Base-by-base conservation (phyloP, 1,140 invertebrate genomes). In the Harpegnathos saltator region DNA sequence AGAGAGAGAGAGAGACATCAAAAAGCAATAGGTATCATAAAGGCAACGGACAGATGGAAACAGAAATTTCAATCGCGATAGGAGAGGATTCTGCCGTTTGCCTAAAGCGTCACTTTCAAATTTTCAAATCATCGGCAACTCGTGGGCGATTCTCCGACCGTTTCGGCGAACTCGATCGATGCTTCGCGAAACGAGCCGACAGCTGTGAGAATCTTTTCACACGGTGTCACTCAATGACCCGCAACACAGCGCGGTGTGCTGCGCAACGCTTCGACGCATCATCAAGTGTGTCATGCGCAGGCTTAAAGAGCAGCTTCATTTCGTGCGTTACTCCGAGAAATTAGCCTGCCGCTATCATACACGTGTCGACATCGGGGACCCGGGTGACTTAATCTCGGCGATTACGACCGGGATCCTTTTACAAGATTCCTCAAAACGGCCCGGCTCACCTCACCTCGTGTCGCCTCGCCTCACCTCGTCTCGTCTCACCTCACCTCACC, bases 351-450 rank as follows among this genome's bases (percentile, higher is more conserved):
- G 15, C 7, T 58, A 17, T 56, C 52, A 11, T 29, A 68, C 52
- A 48, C 19, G 12, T 29, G 52, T 69, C 22, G 63, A 78, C 52
- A 69, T 12, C 29, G 63, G n/a, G n/a, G 11, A 9, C 24, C 33
- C 69, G 15, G 58, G 58, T 69, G 33, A 80, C 33, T 69, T 80
- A 80, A 80, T 69, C 33, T 80, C 52, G 52, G 7, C 52, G 52
- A 80, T 80, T 69, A 44, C 33, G 33, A 5, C 5, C 24, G n/a
- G 33, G 44, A 44, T 48, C 17, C 29, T 66, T 65, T 69, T 44
- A 29, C 58, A 50, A 7, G 12, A 62, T 71, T 58, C 24, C 33
- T 80, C n/a, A 59, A 80, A 80, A 80, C 33, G 75, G n/a, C n/a
- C n/a, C n/a, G n/a, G n/a, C n/a, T n/a, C n/a, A n/a, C n/a, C n/a